phyloP scores from a whole-genome alignment of 2,113 vertebrate species.

The Osmerus mordax region DNA sequence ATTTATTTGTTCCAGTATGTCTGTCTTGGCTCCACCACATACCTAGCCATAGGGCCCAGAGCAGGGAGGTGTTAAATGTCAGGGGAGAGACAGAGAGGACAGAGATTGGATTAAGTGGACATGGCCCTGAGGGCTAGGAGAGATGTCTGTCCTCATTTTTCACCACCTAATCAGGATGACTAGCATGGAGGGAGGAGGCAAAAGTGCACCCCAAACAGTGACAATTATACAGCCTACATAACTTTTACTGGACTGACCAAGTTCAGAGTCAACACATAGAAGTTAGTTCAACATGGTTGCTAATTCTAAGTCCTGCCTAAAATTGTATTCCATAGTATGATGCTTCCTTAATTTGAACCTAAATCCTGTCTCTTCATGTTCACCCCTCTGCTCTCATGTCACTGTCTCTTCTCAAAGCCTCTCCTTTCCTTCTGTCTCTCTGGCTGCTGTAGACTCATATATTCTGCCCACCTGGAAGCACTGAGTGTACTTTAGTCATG shows the following conservation, averaged over 20 bases:
- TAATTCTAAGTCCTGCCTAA: too few relatives aligned
- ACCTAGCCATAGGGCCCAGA: neutral
- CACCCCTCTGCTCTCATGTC: neutral
- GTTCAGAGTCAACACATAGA: too few relatives aligned
- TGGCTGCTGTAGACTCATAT: neutral
- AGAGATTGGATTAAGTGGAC: conserved; percentile 38
- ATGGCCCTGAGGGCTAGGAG: conserved; percentile 19
- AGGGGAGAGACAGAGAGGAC: conserved; percentile 29
- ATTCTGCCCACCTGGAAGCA: neutral
- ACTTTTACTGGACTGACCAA: too few relatives aligned
- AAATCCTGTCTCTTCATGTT: neutral
- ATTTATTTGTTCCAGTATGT: neutral
- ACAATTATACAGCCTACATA: too few relatives aligned
- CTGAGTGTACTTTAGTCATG: neutral
- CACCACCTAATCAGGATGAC: conserved; percentile 22
- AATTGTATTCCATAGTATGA: too few relatives aligned
- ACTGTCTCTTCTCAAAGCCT: neutral
- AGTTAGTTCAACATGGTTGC: too few relatives aligned
- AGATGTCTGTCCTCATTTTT: conserved; percentile 33
- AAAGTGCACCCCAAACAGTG: neutral
- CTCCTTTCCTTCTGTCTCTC: neutral
- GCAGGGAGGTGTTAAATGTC: conserved; percentile 24
- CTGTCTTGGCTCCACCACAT: neutral
- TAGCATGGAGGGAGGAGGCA: neutral
- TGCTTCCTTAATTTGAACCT: neutral